These are phyloP conservation scores for Plectropomus leopardus DNA, from an alignment of 2,113 vertebrate species.

Conservation along the genomic window DNA sequence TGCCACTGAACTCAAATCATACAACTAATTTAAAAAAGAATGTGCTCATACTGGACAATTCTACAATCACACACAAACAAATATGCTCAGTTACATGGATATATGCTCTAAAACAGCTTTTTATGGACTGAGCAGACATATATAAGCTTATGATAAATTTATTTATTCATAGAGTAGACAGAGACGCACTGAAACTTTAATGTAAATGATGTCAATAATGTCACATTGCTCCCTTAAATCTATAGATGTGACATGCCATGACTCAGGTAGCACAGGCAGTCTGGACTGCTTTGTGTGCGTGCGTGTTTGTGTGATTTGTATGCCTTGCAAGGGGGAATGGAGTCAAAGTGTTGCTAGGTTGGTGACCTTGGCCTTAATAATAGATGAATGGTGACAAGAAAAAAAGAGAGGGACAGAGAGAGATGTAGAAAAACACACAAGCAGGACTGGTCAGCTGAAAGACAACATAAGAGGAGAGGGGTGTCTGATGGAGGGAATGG, in stretches of 20 bases:
- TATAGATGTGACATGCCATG: conserved; percentile 5
- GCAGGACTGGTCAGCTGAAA: conserved; percentile 29
- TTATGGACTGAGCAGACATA: conserved; percentile 43
- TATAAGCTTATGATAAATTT: conserved; percentile 32
- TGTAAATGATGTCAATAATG: conserved; percentile 51
- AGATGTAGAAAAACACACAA: neutral
- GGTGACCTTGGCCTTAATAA: conserved; percentile 77
- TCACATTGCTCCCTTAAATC: conserved; percentile 42
- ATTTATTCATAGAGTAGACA: conserved; percentile 48
- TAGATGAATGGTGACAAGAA: conserved; percentile 69
- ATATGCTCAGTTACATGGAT: neutral
- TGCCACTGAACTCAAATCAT: conserved; percentile 6
- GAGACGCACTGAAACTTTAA: conserved; percentile 60
- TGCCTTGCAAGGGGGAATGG: conserved; percentile 32
- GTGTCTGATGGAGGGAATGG: conserved; percentile 25
- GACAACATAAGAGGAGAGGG: conserved; percentile 18
- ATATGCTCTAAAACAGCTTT: conserved; percentile 2
- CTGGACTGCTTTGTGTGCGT: neutral
- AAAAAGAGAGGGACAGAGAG: conserved; percentile 7
- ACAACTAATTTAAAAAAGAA: conserved; percentile 14
- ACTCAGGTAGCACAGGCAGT: neutral
- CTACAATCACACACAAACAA: neutral
- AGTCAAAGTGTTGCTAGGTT: conserved; percentile 64
- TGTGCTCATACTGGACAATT: neutral
- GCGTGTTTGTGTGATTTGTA: conserved; percentile 42